Percentiles rank a stretch among this genome's conserved stretches.
Conservation (phyloP, 2,888 invertebrate genomes). For the Bugulina stolonifera region DNA sequence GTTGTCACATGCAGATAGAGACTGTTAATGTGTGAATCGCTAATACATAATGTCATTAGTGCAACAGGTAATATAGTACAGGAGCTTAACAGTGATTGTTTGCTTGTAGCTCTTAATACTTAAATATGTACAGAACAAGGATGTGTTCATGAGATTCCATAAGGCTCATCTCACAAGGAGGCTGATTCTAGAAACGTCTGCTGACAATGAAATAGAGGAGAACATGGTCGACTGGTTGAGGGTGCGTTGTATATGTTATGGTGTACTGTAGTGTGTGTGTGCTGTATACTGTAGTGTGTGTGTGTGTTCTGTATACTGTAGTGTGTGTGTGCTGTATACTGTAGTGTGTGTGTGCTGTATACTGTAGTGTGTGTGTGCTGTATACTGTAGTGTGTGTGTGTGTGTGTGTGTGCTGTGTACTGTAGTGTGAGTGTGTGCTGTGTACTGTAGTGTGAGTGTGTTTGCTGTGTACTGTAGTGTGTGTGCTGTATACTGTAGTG, state of each 20-base stretch:
- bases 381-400: background rate
- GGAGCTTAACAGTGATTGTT: no score
- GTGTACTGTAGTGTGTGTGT: background rate
- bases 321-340: background rate
- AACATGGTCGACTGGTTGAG: conserved; percentile 92
- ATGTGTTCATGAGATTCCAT: conserved; percentile 99
- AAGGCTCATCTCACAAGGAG: conserved; percentile 93
- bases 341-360: background rate
- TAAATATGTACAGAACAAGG: conserved; percentile 98
- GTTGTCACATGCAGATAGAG: no score
- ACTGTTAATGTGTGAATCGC: no score
- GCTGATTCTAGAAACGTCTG: conserved; percentile 92
- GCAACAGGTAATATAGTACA: no score
- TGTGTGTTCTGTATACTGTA: background rate
- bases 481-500: background rate
- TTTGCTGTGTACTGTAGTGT: background rate
- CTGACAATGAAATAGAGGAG: conserved; percentile 98
- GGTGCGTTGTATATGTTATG: conserved; percentile 42
- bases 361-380: background rate
- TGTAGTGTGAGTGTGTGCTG: background rate
- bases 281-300: background rate
- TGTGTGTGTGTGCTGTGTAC: background rate
- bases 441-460: background rate
- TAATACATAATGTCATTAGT: no score
- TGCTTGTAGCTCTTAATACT: conserved; percentile 70